Evolutionary conservation across 2,797 vertebrate species (phyloP).

Genomic region (Pipistrellus pygmaeus): DNA sequence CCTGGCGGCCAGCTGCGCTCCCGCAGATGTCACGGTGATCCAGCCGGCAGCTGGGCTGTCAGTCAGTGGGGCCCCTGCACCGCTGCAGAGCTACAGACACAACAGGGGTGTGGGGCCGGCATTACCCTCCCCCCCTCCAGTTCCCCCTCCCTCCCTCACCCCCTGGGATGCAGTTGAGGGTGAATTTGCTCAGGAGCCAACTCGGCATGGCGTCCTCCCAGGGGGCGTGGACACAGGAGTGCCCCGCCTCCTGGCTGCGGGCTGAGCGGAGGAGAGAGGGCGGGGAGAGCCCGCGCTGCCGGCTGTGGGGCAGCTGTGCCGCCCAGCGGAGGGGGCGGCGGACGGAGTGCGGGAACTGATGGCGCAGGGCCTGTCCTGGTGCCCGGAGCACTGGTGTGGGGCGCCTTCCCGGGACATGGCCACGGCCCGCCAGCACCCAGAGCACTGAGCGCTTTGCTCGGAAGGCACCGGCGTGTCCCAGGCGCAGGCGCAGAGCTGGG

Average conservation of each 20-base stretch:
- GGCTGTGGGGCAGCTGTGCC: background rate
- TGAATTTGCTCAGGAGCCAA: background rate
- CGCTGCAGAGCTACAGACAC: background rate
- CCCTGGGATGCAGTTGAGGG: no score
- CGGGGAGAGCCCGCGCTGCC: no score
- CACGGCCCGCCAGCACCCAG: background rate
- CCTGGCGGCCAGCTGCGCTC: fast-evolving
- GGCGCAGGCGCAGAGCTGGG: background rate
- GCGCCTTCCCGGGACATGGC: background rate
- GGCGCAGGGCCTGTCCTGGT: background rate
- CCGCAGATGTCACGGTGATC: background rate
- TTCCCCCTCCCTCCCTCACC: no score
- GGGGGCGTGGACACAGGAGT: no score
- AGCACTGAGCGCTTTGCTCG: background rate
- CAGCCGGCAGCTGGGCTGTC: background rate
- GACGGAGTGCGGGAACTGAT: background rate
- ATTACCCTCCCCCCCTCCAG: no score
- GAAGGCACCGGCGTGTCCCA: background rate
- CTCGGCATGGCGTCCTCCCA: background rate
- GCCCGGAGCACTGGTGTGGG: background rate
- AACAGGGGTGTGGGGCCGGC: background rate
- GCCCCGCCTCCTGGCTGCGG: no score
- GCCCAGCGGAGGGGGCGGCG: background rate
- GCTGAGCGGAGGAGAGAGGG: no score
- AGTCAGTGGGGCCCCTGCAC: no score